phyloP scores from a whole-genome alignment of 2,797 vertebrate genomes.

The Etheostoma perlongum region DNA sequence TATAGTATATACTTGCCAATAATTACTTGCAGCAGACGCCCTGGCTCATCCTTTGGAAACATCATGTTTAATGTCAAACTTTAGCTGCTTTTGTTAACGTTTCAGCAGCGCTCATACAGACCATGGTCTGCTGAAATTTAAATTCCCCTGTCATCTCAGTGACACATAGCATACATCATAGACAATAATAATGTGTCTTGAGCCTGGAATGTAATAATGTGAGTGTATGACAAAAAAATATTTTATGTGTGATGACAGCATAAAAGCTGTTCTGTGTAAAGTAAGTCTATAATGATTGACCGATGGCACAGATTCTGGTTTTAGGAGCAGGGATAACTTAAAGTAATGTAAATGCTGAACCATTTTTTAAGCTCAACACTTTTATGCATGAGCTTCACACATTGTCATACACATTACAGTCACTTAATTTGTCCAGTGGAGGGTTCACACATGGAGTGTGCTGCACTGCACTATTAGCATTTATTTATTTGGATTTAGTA shows the following conservation, averaged over 20 bases:
- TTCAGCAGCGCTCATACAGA: constrained; percentile 21
- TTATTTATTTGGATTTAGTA: not conserved
- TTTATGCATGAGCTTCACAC: not conserved
- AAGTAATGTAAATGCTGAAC: not conserved
- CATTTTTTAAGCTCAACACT: not conserved
- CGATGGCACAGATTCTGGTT: constrained; percentile 1
- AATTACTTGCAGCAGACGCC: constrained; percentile 46
- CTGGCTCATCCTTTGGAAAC: constrained; percentile 63
- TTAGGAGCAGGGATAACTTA: not conserved
- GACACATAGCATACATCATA: constrained; percentile 20
- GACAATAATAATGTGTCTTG: constrained; percentile 29
- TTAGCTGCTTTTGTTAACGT: constrained; percentile 35
- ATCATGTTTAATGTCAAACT: constrained; percentile 30
- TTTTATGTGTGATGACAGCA: constrained; percentile 14
- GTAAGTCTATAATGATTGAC: constrained; percentile 11
- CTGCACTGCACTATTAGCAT: not conserved
- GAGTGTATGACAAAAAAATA: constrained; percentile 11
- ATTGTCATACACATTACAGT: not conserved
- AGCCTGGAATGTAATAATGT: constrained; percentile 37
- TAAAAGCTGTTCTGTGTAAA: constrained; percentile 7
- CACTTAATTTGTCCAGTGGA: not conserved
- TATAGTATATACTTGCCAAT: constrained; percentile 24
- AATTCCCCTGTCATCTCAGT: constrained; percentile 12
- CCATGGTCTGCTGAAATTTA: constrained; percentile 5
- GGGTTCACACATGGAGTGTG: not conserved